Percentiles rank a stretch among this genome's conserved stretches.
Conservation (phyloP, 2,113 vertebrate species). For the Oxygymnocypris stewartii region DNA sequence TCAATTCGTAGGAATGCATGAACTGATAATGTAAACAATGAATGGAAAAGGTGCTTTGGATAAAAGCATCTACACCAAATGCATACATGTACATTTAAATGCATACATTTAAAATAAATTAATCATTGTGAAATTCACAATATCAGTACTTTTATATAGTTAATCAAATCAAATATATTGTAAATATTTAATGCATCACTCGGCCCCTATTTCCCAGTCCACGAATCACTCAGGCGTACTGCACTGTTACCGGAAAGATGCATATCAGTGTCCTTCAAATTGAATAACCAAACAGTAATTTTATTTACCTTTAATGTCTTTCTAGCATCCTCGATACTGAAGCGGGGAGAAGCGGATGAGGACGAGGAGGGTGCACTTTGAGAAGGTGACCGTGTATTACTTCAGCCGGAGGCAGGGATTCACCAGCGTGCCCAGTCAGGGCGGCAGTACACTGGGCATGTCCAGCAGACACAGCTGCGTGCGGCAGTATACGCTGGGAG, state of each 20-base stretch:
- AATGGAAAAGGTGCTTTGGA: background rate
- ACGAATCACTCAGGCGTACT: background rate
- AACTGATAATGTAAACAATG: background rate
- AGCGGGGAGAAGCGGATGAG: slow-evolving; percentile 93
- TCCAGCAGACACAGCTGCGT: slow-evolving; percentile 92
- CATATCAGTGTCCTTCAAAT: background rate
- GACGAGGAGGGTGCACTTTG: slow-evolving; percentile 92
- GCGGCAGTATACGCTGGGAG: slow-evolving; percentile 92
- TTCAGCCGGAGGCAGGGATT: slow-evolving; percentile 95
- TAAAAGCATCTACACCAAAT: background rate
- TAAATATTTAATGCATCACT: background rate
- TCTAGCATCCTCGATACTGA: slow-evolving; percentile 92
- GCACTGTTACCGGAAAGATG: background rate
- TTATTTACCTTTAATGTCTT: slow-evolving; percentile 36
- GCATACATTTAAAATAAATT: background rate
- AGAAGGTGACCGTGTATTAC: slow-evolving; percentile 98
- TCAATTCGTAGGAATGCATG: background rate
- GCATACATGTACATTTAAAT: background rate
- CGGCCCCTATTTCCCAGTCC: background rate
- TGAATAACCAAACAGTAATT: background rate
- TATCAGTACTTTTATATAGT: background rate
- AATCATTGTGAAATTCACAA: background rate
- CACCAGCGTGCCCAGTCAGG: slow-evolving; percentile 98
- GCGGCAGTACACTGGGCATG: slow-evolving; percentile 97
- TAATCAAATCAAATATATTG: background rate